phyloP scores from a whole-genome alignment of 2,888 invertebrate species.

The Netelia inedita region DNA sequence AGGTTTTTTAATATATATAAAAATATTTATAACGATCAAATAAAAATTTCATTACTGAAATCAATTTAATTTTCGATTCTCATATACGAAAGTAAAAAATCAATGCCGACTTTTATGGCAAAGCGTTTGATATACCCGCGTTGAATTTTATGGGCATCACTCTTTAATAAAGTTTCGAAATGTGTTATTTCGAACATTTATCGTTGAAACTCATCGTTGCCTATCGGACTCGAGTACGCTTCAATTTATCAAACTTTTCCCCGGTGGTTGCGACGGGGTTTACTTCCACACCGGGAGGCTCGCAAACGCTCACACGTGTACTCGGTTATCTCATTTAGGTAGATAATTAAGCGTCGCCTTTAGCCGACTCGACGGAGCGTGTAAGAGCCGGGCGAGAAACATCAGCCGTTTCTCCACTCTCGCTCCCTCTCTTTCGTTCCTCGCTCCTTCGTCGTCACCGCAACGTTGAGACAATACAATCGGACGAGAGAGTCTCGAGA shows the following conservation, averaged over 20 bases:
- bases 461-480: conserved; percentile 72
- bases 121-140: no score
- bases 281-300: conserved; percentile 49
- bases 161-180: conserved; percentile 18
- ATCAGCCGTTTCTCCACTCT: conserved; percentile 40
- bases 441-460: conserved; percentile 68
- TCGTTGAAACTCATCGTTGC: conserved; percentile 44
- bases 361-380: conserved; percentile 71
- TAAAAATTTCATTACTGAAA: not conserved
- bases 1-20: no score
- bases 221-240: conserved; percentile 51
- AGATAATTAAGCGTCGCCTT: conserved; percentile 75
- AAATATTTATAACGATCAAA: not conserved
- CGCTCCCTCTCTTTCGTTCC: conserved; percentile 22
- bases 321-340: conserved; percentile 75
- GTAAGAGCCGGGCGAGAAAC: conserved; percentile 67
- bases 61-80: no score
- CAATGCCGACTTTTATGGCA: no score
- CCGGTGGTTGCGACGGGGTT: conserved; percentile 32
- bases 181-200: conserved; percentile 44
- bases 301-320: conserved; percentile 57
- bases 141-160: not conserved
- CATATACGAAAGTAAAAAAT: no score
- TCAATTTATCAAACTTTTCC: conserved; percentile 59
- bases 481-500: conserved; percentile 63